phyloP scores from a whole-genome alignment of 1,140 invertebrate genomes.

The Lepidurus couesii region DNA sequence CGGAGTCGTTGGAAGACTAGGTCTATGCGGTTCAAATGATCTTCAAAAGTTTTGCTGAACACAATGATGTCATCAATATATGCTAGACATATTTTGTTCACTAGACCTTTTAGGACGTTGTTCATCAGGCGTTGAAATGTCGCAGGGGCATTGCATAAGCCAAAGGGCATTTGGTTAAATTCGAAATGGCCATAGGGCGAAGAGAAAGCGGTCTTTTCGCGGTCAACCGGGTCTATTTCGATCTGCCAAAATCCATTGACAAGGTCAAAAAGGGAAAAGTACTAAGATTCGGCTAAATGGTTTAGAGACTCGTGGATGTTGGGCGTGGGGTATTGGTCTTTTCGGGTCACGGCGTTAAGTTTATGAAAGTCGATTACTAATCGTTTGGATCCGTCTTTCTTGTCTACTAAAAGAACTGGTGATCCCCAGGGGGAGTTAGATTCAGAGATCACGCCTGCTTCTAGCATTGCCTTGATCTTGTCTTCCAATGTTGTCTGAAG shows the following conservation, averaged over 20 bases:
- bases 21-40: background rate
- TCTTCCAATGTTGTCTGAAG: slow-evolving; percentile 28
- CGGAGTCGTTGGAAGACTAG: background rate
- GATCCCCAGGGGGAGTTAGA: background rate
- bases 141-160: no score
- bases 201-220: slow-evolving; percentile 38
- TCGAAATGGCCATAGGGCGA: slow-evolving; percentile 38
- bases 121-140: no score
- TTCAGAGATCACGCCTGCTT: slow-evolving; percentile 4
- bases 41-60: background rate
- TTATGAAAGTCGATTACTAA: slow-evolving; percentile 46
- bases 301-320: slow-evolving; percentile 45
- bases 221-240: slow-evolving; percentile 36
- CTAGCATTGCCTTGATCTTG: slow-evolving; percentile 36
- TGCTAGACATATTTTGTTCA: slow-evolving; percentile 37
- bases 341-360: slow-evolving; percentile 44
- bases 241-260: slow-evolving; percentile 43
- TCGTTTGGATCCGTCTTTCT: slow-evolving; percentile 35
- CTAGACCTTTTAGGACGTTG: slow-evolving; percentile 32
- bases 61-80: slow-evolving; percentile 43
- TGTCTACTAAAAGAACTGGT: background rate
- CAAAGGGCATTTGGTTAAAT: slow-evolving; percentile 33
- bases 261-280: slow-evolving; percentile 46
- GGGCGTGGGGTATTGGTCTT: slow-evolving; percentile 48
- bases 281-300: slow-evolving; percentile 40